phyloP scores from a whole-genome alignment of 2,797 vertebrate species.

The Bucorvus abyssinicus region DNA sequence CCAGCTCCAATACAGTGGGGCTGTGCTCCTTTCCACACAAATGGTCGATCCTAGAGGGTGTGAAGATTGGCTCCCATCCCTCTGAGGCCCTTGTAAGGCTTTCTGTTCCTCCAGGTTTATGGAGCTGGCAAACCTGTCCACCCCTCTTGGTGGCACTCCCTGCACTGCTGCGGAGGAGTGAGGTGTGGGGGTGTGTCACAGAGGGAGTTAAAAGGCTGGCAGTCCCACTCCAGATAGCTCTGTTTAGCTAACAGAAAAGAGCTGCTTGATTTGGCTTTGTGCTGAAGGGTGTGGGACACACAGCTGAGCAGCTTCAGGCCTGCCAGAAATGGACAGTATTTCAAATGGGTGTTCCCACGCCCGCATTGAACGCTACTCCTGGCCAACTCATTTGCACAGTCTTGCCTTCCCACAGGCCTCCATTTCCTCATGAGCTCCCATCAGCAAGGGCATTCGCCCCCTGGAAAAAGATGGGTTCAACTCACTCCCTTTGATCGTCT shows the following conservation, averaged over 20 bases:
- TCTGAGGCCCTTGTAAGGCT: not conserved
- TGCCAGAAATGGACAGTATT: not conserved
- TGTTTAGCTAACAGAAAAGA: not conserved
- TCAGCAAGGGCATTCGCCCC: not conserved
- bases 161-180: not conserved
- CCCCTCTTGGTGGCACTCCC: not conserved
- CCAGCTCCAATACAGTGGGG: fast-evolving
- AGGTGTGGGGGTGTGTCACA: fast-evolving
- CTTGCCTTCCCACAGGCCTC: not conserved
- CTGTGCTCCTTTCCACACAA: not conserved
- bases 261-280: not conserved
- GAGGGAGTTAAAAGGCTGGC: not conserved
- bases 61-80: not conserved
- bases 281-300: not conserved
- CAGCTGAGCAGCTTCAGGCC: not conserved
- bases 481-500: not conserved
- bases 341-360: not conserved
- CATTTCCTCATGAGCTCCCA: not conserved
- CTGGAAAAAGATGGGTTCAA: not conserved
- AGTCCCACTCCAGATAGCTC: not conserved
- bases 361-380: not conserved
- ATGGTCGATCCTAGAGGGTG: not conserved
- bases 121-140: not conserved
- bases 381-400: not conserved
- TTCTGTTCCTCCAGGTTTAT: not conserved